Conservation (phyloP, 1,140 invertebrate genomes). For the Drosophila kepulauana region DNA sequence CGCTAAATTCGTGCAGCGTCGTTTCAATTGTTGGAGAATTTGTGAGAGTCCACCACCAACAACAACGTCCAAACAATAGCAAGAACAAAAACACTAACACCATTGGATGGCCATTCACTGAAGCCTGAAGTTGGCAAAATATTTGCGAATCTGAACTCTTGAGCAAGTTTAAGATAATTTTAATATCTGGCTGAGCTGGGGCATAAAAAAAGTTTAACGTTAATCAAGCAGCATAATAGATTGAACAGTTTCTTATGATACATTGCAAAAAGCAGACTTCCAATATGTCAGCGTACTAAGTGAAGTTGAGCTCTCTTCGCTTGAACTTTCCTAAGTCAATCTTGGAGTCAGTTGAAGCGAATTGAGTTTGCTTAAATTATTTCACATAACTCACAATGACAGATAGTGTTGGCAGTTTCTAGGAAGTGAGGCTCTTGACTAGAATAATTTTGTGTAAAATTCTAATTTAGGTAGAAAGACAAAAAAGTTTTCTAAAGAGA, state of each 20-base stretch:
- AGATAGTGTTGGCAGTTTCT: not conserved
- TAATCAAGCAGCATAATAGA: constrained; percentile 19
- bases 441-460: constrained; percentile 1
- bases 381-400: constrained; percentile 12
- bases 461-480: not conserved
- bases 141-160: constrained; percentile 48
- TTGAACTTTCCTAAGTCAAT: constrained; percentile 9
- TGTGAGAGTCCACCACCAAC: constrained; percentile 37
- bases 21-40: constrained; percentile 69
- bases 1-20: constrained; percentile 30
- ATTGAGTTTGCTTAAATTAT: constrained; percentile 5
- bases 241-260: constrained; percentile 6
- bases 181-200: not conserved
- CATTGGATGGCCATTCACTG: constrained; percentile 6
- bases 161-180: constrained; percentile 21
- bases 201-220: constrained; percentile 7
- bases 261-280: constrained; percentile 4
- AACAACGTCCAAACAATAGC: not conserved
- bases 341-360: not conserved
- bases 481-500: not conserved
- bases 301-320: not conserved
- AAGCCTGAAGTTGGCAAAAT: constrained; percentile 54
- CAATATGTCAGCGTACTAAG: not conserved
- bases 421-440: not conserved
- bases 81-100: constrained; percentile 1